Evolutionary conservation across 2,888 invertebrate genomes (phyloP).

Genomic region (Linnaemya tessellans): DNA sequence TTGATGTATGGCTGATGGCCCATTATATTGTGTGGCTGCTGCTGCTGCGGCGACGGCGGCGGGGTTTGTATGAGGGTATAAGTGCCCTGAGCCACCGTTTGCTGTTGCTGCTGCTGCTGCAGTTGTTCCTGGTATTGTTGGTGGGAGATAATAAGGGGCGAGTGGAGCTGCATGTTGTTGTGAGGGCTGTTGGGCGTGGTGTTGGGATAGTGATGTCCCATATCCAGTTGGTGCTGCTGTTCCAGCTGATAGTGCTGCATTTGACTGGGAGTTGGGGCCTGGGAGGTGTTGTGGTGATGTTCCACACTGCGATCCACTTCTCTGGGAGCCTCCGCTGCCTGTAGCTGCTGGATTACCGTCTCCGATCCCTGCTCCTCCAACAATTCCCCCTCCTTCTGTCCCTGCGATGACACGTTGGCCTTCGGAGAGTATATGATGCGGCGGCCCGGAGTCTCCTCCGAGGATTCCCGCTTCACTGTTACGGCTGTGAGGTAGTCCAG

Average conservation of each 20-base stretch:
- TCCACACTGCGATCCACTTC: slow-evolving; percentile 68
- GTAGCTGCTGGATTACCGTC: not conserved
- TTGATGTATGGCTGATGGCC: slow-evolving; percentile 82
- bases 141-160: slow-evolving; percentile 80
- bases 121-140: slow-evolving; percentile 77
- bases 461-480: slow-evolving; percentile 60
- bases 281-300: slow-evolving; percentile 56
- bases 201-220: slow-evolving; percentile 73
- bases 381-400: not conserved
- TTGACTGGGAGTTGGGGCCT: slow-evolving; percentile 46
- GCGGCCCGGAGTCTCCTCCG: slow-evolving; percentile 34
- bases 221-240: slow-evolving; percentile 72
- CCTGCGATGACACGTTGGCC: slow-evolving; percentile 22
- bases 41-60: slow-evolving; percentile 74
- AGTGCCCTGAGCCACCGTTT: slow-evolving; percentile 77
- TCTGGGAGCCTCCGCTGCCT: slow-evolving; percentile 35
- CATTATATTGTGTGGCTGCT: slow-evolving; percentile 79
- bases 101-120: slow-evolving; percentile 76
- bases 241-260: slow-evolving; percentile 69
- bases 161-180: slow-evolving; percentile 75
- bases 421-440: slow-evolving; percentile 56
- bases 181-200: slow-evolving; percentile 74
- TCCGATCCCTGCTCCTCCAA: slow-evolving; percentile 37
- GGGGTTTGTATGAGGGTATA: slow-evolving; percentile 80
- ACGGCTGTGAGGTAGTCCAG: slow-evolving; percentile 52